Base-by-base conservation (phyloP, 2,888 invertebrate genomes). In the Falcaria lacertinaria region DNA sequence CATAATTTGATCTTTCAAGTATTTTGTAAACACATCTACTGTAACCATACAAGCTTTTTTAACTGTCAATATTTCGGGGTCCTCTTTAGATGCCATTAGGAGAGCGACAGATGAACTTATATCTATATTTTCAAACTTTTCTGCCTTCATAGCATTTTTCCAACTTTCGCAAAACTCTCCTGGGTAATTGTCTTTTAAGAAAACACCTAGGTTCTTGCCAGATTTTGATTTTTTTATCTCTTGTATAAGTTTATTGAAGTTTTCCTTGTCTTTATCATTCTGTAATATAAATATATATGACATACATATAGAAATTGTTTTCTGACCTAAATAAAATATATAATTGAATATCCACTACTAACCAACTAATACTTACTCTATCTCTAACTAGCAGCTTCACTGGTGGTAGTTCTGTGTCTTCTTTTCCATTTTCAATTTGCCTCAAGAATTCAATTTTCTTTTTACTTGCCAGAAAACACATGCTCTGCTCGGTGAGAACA, bases 371-470 rank as follows among this genome's bases (percentile, higher is more conserved):
- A 87, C 91, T 89, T 86, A 97, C 97, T 88, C 97, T 95, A 77
- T 99, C 98, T 70, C 98, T 91, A 11, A 95, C 92, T 42, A 98
- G 91, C 19, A 98, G 90, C 74, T 96, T 96, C 5, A 98, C 93
- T 42, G 95, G 92, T 7, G 97, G 97, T 33, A 97, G 90, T 54
- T 94, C 94, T 37, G 84, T 64, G 58, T 96, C 96, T 62, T 96
- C 97, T 77, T 95, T 96, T 15, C 91, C 91, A 69, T 92, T 94
- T 76, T 97, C 97, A 34, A 97, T 93, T 77, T 97, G 96, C 64
- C 96, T 93, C 40, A 99, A 89, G 81, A 98, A 99, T 65, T 99
- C 98, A 52, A 98, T 97, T 82, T 99, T 99, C 90, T 98, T 98
- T 82, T 98, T 98, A 72, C 98, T 98, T 1, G 98, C 97, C 45